Base-by-base conservation (phyloP, 1,140 invertebrate genomes). In the Hycleus phaleratus region DNA sequence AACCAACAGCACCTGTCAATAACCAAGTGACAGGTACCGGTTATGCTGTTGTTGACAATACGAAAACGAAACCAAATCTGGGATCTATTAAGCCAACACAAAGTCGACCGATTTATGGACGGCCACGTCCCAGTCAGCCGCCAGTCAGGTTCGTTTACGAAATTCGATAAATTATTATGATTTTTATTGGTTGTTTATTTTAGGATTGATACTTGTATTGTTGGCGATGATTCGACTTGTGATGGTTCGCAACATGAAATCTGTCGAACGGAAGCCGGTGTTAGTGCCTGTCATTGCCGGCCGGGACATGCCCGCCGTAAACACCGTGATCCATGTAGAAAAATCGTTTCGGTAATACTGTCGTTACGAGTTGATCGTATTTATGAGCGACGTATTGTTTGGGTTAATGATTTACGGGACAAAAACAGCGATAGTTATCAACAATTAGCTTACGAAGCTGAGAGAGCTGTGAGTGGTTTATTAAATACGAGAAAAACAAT, bases 201-300 rank as follows among this genome's bases (percentile, higher is more conserved):
- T 47, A 78, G 92, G 64, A 95, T 96, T 54, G 93, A 96, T 71
- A 95, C 93, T 7, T 96, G 93, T 66, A 95, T 95, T 25, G 91
- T 95, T 1, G 93, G 92, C 2, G 92, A 96, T 63, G 89, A 93
- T 63, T 86, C 87, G n/a, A 95, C 93, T 0, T 96, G 93, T 66
- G 91, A 94, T 67, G 79, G 83, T 46, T 85, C 87, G 24, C 87
- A 93, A 71, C 88, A 93, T 68, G 93, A 95, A 69, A 83, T 84
- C 46, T 96, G 93, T 71, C 82, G 85, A 57, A 95, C 91, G 0
- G 89, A 95, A 74, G 81, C 81, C 58, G 92, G 91, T 3, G 92
- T 95, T n/a, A 93, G 90, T 7, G 90, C 90, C 50, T 96, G 93
- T 69, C 86, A 91, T 59, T 96, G 93, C 69, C 78, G 90, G 57